Conservation (phyloP, 2,113 vertebrate genomes). For the Calidris pygmaea region DNA sequence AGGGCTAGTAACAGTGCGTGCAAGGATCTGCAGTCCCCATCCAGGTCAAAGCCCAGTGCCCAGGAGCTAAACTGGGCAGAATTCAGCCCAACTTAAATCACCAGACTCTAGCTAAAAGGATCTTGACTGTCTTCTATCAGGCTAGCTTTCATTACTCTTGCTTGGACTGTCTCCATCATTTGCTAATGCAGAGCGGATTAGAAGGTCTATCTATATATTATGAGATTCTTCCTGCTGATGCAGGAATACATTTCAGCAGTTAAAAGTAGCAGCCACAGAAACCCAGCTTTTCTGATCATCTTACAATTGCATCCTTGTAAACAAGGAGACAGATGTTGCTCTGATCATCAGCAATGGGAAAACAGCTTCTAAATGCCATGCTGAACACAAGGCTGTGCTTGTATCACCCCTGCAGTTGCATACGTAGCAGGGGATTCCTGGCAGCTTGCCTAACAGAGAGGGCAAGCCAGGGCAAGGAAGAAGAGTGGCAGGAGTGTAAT, state of each 20-base stretch:
- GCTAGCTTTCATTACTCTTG: not conserved
- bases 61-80: not conserved
- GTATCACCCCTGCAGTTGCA: not conserved
- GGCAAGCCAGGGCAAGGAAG: constrained; percentile 1
- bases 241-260: not conserved
- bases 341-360: not conserved
- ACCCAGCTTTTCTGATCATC: not conserved
- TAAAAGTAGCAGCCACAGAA: not conserved
- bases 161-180: not conserved
- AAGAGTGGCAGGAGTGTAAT: not conserved
- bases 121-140: not conserved
- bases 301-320: constrained; percentile 3
- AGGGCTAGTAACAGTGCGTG: not conserved
- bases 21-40: not conserved
- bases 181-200: constrained; percentile 4
- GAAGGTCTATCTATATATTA: not conserved
- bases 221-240: not conserved
- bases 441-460: not conserved
- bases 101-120: not conserved
- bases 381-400: constrained; percentile 5
- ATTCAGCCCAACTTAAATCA: not conserved
- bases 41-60: not conserved
- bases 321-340: constrained; percentile 25
- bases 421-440: constrained; percentile 14
- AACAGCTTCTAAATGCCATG: not conserved